Percentiles rank a stretch among this genome's conserved stretches.
Conservation (phyloP, 2,888 invertebrate species). For the Vandiemenella viatica region DNA sequence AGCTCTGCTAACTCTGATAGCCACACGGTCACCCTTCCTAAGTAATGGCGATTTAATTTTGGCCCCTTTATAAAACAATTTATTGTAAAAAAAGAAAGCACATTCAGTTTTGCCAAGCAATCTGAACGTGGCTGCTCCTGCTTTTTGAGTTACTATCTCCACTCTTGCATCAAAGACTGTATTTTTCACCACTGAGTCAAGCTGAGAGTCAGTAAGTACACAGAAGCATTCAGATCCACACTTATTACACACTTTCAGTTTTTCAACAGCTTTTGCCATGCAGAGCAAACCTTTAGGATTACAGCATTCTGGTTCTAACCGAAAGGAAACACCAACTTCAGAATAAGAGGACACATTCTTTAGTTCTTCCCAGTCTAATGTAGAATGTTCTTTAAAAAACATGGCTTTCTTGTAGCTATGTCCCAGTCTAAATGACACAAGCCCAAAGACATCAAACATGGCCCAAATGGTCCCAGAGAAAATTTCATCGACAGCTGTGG, state of each 20-base stretch:
- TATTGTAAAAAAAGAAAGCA: background rate
- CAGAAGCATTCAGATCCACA: background rate
- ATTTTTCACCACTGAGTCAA: background rate
- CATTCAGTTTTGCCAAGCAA: background rate
- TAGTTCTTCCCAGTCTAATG: background rate
- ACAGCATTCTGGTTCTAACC: background rate
- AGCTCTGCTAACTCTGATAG: background rate
- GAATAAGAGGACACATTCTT: background rate
- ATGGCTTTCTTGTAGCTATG: background rate
- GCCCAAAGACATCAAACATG: background rate
- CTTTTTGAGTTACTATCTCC: background rate
- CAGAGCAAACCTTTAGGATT: background rate
- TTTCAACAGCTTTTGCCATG: background rate
- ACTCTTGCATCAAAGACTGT: background rate
- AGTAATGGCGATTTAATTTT: background rate
- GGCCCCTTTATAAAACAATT: background rate
- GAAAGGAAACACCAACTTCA: background rate
- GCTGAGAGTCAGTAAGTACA: background rate
- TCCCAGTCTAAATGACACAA: background rate
- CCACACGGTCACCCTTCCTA: background rate
- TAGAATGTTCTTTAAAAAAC: background rate
- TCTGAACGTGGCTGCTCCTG: background rate
- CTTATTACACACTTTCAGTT: background rate
- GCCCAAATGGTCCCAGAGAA: background rate
- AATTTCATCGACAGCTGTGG: no score